Percentiles rank a stretch among this genome's conserved stretches.
Evolutionary conservation across 2,797 vertebrate species (phyloP).

Genomic region (Gobio occitaniae): DNA sequence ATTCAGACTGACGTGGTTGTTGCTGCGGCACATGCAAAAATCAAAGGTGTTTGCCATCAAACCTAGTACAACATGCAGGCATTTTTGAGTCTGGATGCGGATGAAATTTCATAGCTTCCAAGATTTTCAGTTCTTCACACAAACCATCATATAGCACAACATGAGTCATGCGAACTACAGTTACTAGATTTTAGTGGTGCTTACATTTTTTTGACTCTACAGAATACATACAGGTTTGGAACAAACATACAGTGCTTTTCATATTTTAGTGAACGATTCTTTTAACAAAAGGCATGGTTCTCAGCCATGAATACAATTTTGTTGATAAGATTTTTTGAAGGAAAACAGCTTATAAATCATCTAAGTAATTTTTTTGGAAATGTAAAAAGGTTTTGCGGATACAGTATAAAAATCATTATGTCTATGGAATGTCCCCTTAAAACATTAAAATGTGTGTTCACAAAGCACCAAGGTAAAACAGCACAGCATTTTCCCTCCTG

Average conservation of each 20-base stretch:
- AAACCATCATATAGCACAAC: background rate
- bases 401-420: background rate
- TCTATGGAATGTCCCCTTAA: background rate
- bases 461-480: slow-evolving; percentile 37
- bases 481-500: background rate
- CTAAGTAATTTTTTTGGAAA: background rate
- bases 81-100: background rate
- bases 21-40: background rate
- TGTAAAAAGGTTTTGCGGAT: background rate
- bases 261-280: background rate
- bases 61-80: background rate
- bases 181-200: background rate
- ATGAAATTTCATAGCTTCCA: background rate
- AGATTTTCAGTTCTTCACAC: background rate
- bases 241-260: background rate
- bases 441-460: background rate
- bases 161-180: background rate
- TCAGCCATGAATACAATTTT: background rate
- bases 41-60: background rate
- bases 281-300: background rate
- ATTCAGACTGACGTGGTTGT: background rate
- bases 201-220: background rate
- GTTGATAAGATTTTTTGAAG: background rate
- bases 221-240: background rate
- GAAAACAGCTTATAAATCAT: background rate